Base-by-base conservation (phyloP, 2,888 invertebrate species). In the Cordilura impudica region DNA sequence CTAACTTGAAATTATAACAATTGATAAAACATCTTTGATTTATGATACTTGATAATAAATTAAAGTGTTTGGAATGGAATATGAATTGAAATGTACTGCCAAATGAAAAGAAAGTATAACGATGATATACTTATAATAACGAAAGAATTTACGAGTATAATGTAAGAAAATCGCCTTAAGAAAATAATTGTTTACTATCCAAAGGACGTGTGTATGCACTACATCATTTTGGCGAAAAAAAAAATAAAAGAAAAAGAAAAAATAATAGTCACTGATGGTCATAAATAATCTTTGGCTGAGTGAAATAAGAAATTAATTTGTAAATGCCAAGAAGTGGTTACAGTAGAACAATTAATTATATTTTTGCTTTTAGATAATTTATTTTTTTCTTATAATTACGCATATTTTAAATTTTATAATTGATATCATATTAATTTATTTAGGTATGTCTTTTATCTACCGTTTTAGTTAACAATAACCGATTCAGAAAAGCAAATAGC, bases 291-390 rank as follows among this genome's bases (percentile, higher is more conserved):
- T 61, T 47, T 29, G 23, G 51, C 61, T 66, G 60, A 12, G 29
- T 60, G 81, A 86, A 86, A 86, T 85, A 86, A 85, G 85, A 85
- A 86, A 87, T 87, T 85, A 85, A 86, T 86, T 86, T 86, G 21
- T 19, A 43, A 54, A 16, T 51, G 18, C 21, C 35, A 14, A 31
- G 16, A 14, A 21, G 4, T 45, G 26, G 6, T 12, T 39, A 39
- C 49, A 35, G 47, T 19, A 16, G 16, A 43, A 18, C 54, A 45
- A 71, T 35, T 53, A 35, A 60, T 65, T 26, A 58, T 18, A 29
- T 39, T 16, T n/a, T 26, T 26, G 31, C 54, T 54, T 18, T 6
- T 14, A 70, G 53, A 35, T 61, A 71, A 71, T 65, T 66, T 43
- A n/a, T n/a, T n/a, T n/a, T n/a, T n/a, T n/a, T n/a, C n/a, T n/a